Evolutionary conservation across 2,888 invertebrate species (phyloP), one percentile per base, ranked within the genome.

Genomic region (Lasioglossum marginatum): DNA sequence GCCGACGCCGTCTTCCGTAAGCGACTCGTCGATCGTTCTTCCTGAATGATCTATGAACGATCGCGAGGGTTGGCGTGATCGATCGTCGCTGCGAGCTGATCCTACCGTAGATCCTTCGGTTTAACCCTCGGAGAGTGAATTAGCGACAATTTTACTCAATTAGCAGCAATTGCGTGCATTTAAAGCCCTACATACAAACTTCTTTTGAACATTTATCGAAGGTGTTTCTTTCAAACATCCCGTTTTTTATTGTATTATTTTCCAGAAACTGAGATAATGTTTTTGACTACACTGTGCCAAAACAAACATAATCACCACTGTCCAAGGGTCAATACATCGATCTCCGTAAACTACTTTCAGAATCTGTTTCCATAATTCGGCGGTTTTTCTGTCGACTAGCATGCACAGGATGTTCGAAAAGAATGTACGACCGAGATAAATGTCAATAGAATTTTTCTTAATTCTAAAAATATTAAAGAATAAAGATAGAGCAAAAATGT

Each of bases 81-180:
- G 31, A 78, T 71, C n/a, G 71, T 57, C 31, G 75, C 37, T 37
- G n/a, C 68, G 14, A 48, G 23, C 79, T 34, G 52, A 77, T 68
- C 82, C 82, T 27, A 45, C 16, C 16, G 27, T 14, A 12, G 10
- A 40, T 37, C 34, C 31, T 37, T n/a, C 0, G n/a, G 34, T 27
- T 8, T 12, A 68, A 27, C 48, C 63, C 63, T 63, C 31, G 63
- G 31, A 63, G 16, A 63, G 63, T 19, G 63, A 31, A n/a, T n/a
- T 52, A 8, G 23, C 52, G 23, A 52, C 8, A 48, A 19, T 19
- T 48, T 48, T 19, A 48, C 19, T 19, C 48, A 5, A 45, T 48
- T 27, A 60, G 14, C 60, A 12, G n/a, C n/a, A 60, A 60, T 31
- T 31, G 16, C 16, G 60, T 31, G 5, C 16, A 14, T 48, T 48